phyloP scores from a whole-genome alignment of 2,113 vertebrate genomes.

The Melanotaenia duboulayi region DNA sequence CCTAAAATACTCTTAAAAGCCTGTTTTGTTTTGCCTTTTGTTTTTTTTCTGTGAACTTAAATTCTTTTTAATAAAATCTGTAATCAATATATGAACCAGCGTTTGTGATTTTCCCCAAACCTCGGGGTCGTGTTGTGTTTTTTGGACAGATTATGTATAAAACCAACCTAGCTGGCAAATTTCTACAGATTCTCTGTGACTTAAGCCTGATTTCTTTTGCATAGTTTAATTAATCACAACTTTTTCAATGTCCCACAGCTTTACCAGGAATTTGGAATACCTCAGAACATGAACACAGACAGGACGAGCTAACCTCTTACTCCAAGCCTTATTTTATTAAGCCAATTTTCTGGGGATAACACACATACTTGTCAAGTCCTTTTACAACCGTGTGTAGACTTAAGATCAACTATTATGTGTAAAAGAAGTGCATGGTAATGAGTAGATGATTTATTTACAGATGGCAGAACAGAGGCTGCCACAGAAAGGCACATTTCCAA shows the following conservation, averaged over 20 bases:
- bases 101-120: neutral
- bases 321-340: neutral
- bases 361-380: neutral
- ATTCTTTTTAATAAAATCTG: constrained; percentile 82
- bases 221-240: too few species aligned
- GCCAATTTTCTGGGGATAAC: neutral
- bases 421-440: neutral
- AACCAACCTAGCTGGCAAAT: too few species aligned
- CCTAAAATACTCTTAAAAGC: constrained; percentile 91
- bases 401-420: neutral
- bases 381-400: neutral
- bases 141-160: too few species aligned
- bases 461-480: constrained; percentile 20
- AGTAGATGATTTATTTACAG: constrained; percentile 66
- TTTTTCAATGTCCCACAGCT: too few species aligned
- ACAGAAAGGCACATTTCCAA: constrained; percentile 63
- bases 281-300: too few species aligned
- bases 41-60: constrained; percentile 78
- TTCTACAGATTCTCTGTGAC: too few species aligned
- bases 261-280: too few species aligned
- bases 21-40: constrained; percentile 75
- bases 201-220: too few species aligned
- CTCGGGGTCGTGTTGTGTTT: too few species aligned
- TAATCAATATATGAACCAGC: constrained; percentile 68
- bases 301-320: neutral